Evolutionary conservation across 2,797 vertebrate genomes (phyloP), one percentile per base, ranked within the genome.

Genomic region (Takifugu ocellatus): DNA sequence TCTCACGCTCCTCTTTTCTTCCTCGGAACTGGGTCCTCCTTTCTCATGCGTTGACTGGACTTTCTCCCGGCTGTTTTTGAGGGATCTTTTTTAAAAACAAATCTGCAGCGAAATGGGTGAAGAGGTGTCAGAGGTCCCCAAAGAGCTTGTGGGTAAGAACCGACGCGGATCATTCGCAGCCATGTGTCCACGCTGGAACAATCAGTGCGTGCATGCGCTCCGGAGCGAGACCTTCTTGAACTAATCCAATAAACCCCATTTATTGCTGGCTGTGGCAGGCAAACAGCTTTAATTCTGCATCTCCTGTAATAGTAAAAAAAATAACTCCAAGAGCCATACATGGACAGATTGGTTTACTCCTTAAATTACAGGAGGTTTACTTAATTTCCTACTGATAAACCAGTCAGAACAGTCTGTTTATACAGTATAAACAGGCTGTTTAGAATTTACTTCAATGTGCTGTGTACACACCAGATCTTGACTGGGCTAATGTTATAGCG

Each of bases 131-230:
- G 94, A 94, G 69, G 90, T 96, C 24, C 92, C 94, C 61, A 90
- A 90, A 79, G 94, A 96, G 89, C 89, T 96, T 64, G 85, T 93
- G 76, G 95, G 95, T 96, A 89, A 94, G 94, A 72, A 15, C 27
- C 58, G 27, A 54, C 54, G 7, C 49, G 26, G 48, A 46, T 27
- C 42, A 6, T 54, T 62, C 65, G 68, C 45, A 49, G 63, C 74
- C 81, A 80, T 82, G 82, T 71, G 76, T 82, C 31, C 75, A 26
- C n/a, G 14, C 63, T 48, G 56, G 54, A 66, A 79, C 77, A 70
- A 73, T 72, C n/a, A 7, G 31, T 14, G 53, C 8, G 42, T 59
- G 46, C 62, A 48, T 26, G 66, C 39, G 61, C 53, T 25, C 24
- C 47, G 2, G 44, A 46, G 17, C 17, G 44, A 46, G 44, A 46